Evolutionary conservation across 2,888 invertebrate species (phyloP).

Genomic region (Phytoseiulus persimilis): DNA sequence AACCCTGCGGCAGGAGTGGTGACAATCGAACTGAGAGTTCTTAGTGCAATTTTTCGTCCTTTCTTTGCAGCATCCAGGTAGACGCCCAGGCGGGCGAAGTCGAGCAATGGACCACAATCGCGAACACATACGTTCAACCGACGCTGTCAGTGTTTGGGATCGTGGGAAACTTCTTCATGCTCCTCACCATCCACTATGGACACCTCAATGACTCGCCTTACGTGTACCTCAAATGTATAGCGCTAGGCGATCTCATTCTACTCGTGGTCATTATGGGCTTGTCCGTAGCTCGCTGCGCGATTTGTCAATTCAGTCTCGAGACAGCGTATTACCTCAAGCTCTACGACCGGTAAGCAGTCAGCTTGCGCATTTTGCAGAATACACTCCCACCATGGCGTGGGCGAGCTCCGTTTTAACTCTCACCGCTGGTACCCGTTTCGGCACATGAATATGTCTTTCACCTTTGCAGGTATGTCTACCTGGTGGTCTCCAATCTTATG

Average conservation of each 20-base stretch:
- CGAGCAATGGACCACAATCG: conserved; percentile 22
- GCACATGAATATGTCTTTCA: too few species aligned
- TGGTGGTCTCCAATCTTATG: conserved; percentile 25
- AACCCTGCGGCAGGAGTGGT: too few species aligned
- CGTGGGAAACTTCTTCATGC: conserved; percentile 26
- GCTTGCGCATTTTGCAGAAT: too few species aligned
- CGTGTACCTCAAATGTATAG: conserved; percentile 31
- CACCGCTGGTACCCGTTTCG: too few species aligned
- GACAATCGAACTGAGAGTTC: not conserved
- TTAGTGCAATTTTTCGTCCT: not conserved
- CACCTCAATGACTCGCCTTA: conserved; percentile 25
- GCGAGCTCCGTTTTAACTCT: too few species aligned
- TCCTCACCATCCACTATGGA: conserved; percentile 31
- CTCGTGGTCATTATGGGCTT: conserved; percentile 33
- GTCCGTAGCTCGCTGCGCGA: conserved; percentile 15
- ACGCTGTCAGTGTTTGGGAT: conserved; percentile 16
- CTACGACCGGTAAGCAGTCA: conserved; percentile 9
- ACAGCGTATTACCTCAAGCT: conserved; percentile 27
- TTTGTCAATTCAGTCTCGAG: conserved; percentile 23
- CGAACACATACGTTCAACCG: conserved; percentile 27
- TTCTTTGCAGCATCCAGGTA: not conserved
- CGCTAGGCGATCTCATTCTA: conserved; percentile 27
- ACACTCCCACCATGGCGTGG: too few species aligned
- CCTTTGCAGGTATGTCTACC: conserved; percentile 20
- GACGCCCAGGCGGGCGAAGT: conserved; percentile 32